These are phyloP conservation scores for Scaptomyza hsui DNA, from an alignment of 1,140 invertebrate species.

Conservation along the genomic window DNA sequence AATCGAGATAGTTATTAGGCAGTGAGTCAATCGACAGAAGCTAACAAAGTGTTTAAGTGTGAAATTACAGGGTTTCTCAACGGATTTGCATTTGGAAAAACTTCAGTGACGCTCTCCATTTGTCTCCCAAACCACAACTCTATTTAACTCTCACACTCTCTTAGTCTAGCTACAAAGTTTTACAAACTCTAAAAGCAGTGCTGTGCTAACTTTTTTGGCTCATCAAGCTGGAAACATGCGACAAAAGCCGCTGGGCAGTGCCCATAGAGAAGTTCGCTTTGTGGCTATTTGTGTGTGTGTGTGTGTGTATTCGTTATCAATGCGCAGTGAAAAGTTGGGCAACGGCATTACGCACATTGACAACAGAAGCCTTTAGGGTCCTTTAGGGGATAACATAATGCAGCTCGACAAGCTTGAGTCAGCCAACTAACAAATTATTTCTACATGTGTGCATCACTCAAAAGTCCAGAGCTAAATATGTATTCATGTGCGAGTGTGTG, in stretches of 20 bases:
- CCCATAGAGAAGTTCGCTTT: slow-evolving; percentile 32
- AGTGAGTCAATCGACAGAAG: not conserved
- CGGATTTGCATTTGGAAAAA: not conserved
- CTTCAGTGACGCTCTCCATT: not conserved
- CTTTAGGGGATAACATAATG: slow-evolving; percentile 42
- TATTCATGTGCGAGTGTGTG: slow-evolving; percentile 10
- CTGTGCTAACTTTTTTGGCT: slow-evolving; percentile 73
- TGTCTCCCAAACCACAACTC: not conserved
- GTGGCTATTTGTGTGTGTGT: slow-evolving; percentile 8
- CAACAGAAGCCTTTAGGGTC: slow-evolving; percentile 41
- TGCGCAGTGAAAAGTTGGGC: slow-evolving; percentile 45
- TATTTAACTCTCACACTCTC: not conserved
- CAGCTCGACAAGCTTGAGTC: slow-evolving; percentile 27
- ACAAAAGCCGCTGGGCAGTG: slow-evolving; percentile 62
- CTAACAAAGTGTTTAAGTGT: not conserved
- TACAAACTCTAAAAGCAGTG: slow-evolving; percentile 50
- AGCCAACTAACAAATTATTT: slow-evolving; percentile 77
- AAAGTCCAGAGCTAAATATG: slow-evolving; percentile 46
- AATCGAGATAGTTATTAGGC: not conserved
- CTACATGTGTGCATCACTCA: slow-evolving; percentile 79
- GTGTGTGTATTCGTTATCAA: slow-evolving; percentile 38
- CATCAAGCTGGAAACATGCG: slow-evolving; percentile 75
- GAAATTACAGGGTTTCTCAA: not conserved
- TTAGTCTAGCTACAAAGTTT: slow-evolving; percentile 36
- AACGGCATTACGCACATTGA: slow-evolving; percentile 48